A percentile compares a stretch with the other conserved stretches of the same genome.
Conservation (phyloP, 2,797 vertebrate genomes). For the Sebastes matsubarae region DNA sequence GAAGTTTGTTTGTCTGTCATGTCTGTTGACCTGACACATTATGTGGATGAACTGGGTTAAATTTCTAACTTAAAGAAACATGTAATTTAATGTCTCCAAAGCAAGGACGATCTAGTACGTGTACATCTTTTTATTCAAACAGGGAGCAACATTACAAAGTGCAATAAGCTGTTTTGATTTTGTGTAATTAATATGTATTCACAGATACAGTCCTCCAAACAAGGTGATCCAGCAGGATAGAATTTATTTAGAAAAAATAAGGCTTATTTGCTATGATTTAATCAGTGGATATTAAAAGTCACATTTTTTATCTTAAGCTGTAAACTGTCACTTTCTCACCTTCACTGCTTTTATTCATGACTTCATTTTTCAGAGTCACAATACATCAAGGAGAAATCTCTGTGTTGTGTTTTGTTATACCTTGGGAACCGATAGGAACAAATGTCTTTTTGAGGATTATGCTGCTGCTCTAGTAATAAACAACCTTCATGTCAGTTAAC, state of each 20-base stretch:
- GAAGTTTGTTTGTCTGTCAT: background rate
- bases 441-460: background rate
- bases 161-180: background rate
- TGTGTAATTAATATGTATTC: background rate
- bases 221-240: background rate
- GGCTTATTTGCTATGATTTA: background rate
- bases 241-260: background rate
- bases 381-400: background rate
- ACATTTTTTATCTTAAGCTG: background rate
- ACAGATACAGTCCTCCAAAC: background rate
- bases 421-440: background rate
- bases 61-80: background rate
- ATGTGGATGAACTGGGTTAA: background rate
- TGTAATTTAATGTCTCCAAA: background rate
- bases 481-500: background rate
- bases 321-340: background rate
- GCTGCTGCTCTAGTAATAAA: background rate
- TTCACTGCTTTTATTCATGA: background rate
- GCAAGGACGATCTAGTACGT: background rate
- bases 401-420: background rate
- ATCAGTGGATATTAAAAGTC: background rate
- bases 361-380: background rate
- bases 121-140: background rate
- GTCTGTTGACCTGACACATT: background rate
- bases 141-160: background rate